These are phyloP conservation scores for Cetoscarus ocellatus DNA, from an alignment of 2,797 vertebrate genomes.

Conservation along the genomic window DNA sequence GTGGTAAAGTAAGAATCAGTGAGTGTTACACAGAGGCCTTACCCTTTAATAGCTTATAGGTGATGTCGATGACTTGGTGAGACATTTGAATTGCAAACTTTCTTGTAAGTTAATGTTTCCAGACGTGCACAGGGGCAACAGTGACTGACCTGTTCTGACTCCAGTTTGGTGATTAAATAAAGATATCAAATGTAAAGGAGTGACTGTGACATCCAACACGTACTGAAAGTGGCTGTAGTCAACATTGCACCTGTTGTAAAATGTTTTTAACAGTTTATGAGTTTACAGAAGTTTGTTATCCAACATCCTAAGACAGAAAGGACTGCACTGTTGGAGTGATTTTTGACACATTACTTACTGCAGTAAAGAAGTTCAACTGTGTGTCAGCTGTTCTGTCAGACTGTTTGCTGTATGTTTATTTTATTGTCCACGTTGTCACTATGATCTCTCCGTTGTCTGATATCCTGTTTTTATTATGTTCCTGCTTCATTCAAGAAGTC, in stretches of 20 bases:
- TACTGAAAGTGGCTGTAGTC: too few relatives aligned
- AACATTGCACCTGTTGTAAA: too few relatives aligned
- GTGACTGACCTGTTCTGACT: conserved; percentile 5
- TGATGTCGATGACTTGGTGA: too few relatives aligned
- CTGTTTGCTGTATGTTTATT: conserved; percentile 6
- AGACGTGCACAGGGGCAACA: background rate
- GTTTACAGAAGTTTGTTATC: too few relatives aligned
- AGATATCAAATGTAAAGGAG: too few relatives aligned
- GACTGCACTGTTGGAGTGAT: too few relatives aligned
- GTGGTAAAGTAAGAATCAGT: background rate
- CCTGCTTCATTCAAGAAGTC: conserved; percentile 36
- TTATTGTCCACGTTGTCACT: conserved; percentile 40
- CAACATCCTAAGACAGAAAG: too few relatives aligned
- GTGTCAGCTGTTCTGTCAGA: background rate
- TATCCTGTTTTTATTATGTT: conserved; percentile 68
- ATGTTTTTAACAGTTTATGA: too few relatives aligned
- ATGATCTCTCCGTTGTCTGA: conserved; percentile 43
- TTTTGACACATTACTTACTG: too few relatives aligned
- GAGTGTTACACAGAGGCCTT: background rate
- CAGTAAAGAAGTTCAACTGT: background rate
- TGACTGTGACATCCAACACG: background rate
- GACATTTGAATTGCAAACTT: conserved; percentile 4
- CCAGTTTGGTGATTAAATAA: background rate
- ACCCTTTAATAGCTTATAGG: background rate
- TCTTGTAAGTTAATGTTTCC: conserved; percentile 36